Evolutionary conservation across 2,797 vertebrate species (phyloP).

Genomic region (Sphenopsis melanotis): DNA sequence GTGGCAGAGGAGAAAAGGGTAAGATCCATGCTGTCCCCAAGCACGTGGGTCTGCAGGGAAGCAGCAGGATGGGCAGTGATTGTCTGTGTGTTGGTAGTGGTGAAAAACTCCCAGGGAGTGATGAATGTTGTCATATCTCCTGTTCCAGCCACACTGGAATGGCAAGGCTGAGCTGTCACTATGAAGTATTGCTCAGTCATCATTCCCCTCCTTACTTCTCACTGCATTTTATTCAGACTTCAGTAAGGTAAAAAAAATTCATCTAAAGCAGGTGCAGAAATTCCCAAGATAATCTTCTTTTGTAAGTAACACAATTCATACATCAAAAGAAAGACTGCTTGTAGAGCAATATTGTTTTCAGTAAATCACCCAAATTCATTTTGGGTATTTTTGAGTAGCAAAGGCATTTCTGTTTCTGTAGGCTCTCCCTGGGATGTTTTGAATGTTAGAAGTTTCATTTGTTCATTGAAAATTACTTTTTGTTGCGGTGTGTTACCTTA

Average conservation of each 20-base stretch:
- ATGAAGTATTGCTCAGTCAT: not conserved
- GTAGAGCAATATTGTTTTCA: not conserved
- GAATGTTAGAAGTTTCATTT: not conserved
- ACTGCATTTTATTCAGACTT: not conserved
- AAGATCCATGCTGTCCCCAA: not conserved
- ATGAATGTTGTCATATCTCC: not conserved
- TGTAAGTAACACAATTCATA: not conserved
- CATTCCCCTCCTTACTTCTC: not conserved
- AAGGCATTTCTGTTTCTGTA: not conserved
- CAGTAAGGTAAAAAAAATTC: not conserved
- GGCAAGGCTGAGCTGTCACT: not conserved
- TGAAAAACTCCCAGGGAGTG: not conserved
- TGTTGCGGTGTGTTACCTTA: not conserved
- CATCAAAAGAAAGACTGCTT: not conserved
- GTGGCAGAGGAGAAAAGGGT: not conserved
- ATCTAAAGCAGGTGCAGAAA: not conserved
- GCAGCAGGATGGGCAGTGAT: not conserved
- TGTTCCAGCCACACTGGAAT: not conserved
- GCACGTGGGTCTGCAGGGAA: not conserved
- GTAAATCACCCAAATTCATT: not conserved
- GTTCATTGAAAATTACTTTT: not conserved
- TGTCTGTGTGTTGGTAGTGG: not conserved
- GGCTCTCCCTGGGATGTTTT: not conserved
- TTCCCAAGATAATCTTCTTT: not conserved
- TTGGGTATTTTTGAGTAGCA: not conserved